Base-by-base conservation (phyloP, 1,140 invertebrate species). In the Patella vulgata region DNA sequence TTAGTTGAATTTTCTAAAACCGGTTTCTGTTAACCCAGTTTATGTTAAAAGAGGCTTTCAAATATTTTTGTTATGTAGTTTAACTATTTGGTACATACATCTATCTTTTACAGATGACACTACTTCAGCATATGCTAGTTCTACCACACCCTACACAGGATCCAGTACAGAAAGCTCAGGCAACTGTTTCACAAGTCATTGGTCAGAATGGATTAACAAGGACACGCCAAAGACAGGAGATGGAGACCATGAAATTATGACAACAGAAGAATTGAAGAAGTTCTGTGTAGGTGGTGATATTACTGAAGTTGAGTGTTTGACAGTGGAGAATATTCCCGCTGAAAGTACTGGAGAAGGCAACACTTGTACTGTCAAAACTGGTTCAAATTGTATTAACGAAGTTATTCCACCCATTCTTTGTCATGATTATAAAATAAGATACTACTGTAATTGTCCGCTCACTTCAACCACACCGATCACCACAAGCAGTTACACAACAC, bases 361-460 rank as follows among this genome's bases (percentile, higher is more conserved):
- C 2, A 30, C 43, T 17, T 72, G 70, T 53, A 36, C 54, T 31
- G 19, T 56, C 6, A 28, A 53, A 1, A 17, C 40, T 56, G 70
- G 70, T 12, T 21, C 68, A 9, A 19, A 9, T 1, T 72, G 70
- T 60, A 40, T 44, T 17, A 60, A 56, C 25, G 27, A 30, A n/a
- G 31, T 48, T n/a, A 66, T 55, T 33, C 48, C 42, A 12, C 47
- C 48, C 51, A 25, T 59, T 2, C 43, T 44, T n/a, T 84, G 83
- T 51, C 30, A 58, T 9, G 82, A 84, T 60, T 77, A 78, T 50
- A 79, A 80, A 63, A 70, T 84, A 21, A 54, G 82, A 31, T 75
- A 83, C 50, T 59, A 73, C n/a, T 84, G 83, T 43, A 36, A 68
- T 23, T 59, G 58, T 59, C 51, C 54, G 11, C 14, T 36, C 33